Evolutionary conservation across 2,888 invertebrate genomes (phyloP).

Genomic region (Rhingia campestris): DNA sequence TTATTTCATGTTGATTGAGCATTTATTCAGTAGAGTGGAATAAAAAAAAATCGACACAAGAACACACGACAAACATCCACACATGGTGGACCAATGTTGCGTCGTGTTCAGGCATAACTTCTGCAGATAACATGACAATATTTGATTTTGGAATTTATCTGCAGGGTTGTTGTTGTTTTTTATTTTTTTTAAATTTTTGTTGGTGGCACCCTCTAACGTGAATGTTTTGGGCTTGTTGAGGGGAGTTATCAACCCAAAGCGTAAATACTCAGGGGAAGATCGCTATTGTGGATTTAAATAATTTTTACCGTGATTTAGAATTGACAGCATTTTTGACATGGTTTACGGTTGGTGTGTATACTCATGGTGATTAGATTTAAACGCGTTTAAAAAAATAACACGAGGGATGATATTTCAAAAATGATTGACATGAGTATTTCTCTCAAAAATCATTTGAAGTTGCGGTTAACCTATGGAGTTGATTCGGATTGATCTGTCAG

Average conservation of each 20-base stretch:
- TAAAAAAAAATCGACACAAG: slow-evolving; percentile 6
- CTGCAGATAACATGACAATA: slow-evolving; percentile 73
- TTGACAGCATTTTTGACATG: slow-evolving; percentile 16
- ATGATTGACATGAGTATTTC: too few relatives aligned
- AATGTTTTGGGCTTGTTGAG: not conserved
- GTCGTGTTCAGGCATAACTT: slow-evolving; percentile 65
- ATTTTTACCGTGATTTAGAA: slow-evolving; percentile 37
- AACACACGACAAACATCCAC: not conserved
- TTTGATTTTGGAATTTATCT: slow-evolving; percentile 71
- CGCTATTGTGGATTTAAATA: slow-evolving; percentile 50
- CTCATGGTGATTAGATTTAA: too few relatives aligned
- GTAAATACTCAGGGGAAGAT: not conserved
- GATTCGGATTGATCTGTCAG: too few relatives aligned
- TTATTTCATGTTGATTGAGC: slow-evolving; percentile 75
- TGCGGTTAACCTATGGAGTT: too few relatives aligned
- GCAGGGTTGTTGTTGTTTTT: slow-evolving; percentile 4
- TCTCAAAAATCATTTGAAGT: too few relatives aligned
- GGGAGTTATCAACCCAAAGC: not conserved
- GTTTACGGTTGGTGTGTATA: too few relatives aligned
- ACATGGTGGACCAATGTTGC: slow-evolving; percentile 27
- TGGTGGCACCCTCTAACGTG: too few relatives aligned
- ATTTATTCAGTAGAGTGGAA: slow-evolving; percentile 64
- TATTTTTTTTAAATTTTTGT: slow-evolving; percentile 4
- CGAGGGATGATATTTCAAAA: too few relatives aligned
- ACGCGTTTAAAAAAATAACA: too few relatives aligned